Evolutionary conservation across 2,888 invertebrate species (phyloP), one percentile per base, ranked within the genome.

Genomic region (Acanthosoma haemorrhoidale): DNA sequence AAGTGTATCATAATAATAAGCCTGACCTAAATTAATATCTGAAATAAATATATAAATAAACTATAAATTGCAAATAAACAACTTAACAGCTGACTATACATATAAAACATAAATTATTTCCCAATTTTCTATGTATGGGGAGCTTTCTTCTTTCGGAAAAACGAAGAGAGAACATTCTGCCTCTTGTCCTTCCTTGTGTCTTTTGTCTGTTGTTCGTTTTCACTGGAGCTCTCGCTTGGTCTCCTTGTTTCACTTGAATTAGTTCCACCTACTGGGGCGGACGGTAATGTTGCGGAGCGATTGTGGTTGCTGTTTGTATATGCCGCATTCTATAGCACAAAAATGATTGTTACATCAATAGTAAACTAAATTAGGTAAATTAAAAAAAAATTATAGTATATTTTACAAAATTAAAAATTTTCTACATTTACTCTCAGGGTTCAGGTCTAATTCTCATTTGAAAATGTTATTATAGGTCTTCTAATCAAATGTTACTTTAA

Each of bases 191-290:
- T 79, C 8, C 77, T 76, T 29, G 75, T 73, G 16, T 76, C 71
- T 11, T 76, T 74, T 13, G 75, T 70, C 21, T 78, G 78, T 31
- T 77, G 78, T 70, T 79, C 79, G 70, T 78, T 79, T 72, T 80
- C 80, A 18, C 78, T 77, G 8, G 79, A 79, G 72, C 79, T 79
- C 68, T 79, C 79, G 70, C 79, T 79, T 6, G 76, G 77, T 32
- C 77, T 73, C n/a, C 77, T 73, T 5, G 71, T 70, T 39, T 68
- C 70, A 25, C 38, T 57, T 51, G 60, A 25, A 34, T 4, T 32
- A 4, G 25, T 51, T 51, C 51, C 51, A 25, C 51, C 51, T n/a
- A n/a, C n/a, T 5, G 51, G 21, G 2, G 60, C 29, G 13, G 34
- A 36, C 11, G 82, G 81, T 69, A 82, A 75, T 38, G 82, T 80